phyloP scores from a whole-genome alignment of 2,113 vertebrate genomes.

The Sinocyclocheilus grahami region DNA sequence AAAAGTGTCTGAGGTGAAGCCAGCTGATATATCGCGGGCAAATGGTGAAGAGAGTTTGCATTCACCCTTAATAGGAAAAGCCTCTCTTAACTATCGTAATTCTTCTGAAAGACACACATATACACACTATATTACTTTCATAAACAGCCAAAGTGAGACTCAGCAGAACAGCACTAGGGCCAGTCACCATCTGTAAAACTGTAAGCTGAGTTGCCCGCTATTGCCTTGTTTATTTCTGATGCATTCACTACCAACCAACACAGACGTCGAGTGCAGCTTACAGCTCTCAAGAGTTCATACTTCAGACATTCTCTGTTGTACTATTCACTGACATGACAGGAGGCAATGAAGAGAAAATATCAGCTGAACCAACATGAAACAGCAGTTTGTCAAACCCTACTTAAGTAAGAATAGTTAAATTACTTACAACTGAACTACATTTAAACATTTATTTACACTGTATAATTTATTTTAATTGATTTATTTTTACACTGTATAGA shows the following conservation, averaged over 20 bases:
- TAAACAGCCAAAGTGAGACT: conserved; percentile 7
- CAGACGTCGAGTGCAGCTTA: not conserved
- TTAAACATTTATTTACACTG: not conserved
- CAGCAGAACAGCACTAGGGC: conserved; percentile 14
- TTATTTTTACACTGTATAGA: not conserved
- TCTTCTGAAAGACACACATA: conserved; percentile 9
- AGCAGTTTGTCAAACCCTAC: not conserved
- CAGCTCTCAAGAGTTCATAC: not conserved
- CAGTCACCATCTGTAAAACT: conserved; percentile 19
- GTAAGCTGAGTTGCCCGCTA: not conserved
- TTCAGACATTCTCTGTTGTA: not conserved
- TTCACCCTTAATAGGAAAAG: conserved; percentile 12
- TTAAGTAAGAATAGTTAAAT: not conserved
- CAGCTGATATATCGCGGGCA: not conserved
- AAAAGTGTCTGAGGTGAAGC: not conserved
- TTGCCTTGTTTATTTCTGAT: not conserved
- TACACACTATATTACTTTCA: conserved; percentile 8
- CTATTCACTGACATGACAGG: not conserved
- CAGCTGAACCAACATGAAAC: not conserved
- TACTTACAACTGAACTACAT: too few relatives aligned
- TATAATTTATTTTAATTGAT: not conserved
- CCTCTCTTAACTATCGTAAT: not conserved
- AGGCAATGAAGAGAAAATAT: not conserved
- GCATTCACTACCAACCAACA: not conserved
- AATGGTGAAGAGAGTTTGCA: not conserved